phyloP scores from a whole-genome alignment of 2,113 vertebrate species.

The Gnathonemus longibarbis region DNA sequence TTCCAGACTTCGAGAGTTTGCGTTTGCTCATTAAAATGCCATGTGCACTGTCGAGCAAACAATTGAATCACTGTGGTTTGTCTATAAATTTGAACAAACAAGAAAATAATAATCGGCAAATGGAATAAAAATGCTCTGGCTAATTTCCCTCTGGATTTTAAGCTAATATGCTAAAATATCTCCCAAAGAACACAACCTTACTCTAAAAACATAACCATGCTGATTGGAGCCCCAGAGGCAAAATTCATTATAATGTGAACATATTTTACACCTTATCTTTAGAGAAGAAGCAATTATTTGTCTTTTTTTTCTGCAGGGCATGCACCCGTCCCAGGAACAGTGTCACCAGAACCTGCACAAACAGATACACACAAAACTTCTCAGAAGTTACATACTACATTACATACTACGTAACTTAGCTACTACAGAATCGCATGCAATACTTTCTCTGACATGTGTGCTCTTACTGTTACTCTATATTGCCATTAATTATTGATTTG shows the following conservation, averaged over 20 bases:
- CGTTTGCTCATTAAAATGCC: neutral
- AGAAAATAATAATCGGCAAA: neutral
- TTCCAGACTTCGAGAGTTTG: neutral
- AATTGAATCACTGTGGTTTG: neutral
- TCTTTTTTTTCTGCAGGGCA: conserved; percentile 18
- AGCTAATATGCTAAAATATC: conserved; percentile 20
- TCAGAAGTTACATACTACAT: neutral
- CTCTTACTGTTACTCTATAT: neutral
- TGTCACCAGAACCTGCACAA: conserved; percentile 4
- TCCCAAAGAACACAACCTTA: conserved; percentile 14
- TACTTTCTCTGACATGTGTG: neutral
- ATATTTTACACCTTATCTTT: conserved; percentile 31
- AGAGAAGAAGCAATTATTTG: conserved; percentile 29
- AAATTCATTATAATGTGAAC: conserved; percentile 20
- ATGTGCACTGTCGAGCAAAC: neutral
- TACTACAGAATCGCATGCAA: neutral
- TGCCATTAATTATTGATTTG: neutral
- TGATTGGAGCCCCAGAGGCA: conserved; percentile 22
- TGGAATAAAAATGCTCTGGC: neutral
- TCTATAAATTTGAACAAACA: conserved; percentile 8
- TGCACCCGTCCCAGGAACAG: neutral
- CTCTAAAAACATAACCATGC: neutral
- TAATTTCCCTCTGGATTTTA: conserved; percentile 10
- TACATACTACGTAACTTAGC: neutral
- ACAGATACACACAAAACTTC: neutral